These are phyloP conservation scores for Haliclona indistincta DNA, from an alignment of 37 sponge, comb jelly and placozoan genomes.

Conservation along the genomic window DNA sequence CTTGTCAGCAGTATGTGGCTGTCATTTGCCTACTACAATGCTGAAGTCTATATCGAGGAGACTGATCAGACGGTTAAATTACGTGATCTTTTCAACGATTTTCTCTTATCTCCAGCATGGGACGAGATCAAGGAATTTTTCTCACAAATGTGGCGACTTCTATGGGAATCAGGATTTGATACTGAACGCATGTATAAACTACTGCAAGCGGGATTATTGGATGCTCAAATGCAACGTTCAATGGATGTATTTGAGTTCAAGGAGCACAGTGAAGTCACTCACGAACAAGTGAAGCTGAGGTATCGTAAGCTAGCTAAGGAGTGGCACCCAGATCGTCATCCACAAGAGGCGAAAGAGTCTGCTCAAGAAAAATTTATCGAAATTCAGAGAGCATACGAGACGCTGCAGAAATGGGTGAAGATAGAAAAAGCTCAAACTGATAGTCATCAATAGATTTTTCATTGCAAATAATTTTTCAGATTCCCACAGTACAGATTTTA, in stretches of 20 bases:
- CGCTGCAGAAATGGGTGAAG: slow-evolving; percentile 41
- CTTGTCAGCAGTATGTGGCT: slow-evolving; percentile 22
- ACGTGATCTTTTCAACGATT: slow-evolving; percentile 69
- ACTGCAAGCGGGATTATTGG: background rate
- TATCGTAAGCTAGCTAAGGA: slow-evolving; percentile 54
- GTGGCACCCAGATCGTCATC: slow-evolving; percentile 81
- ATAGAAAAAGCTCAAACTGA: too few relatives aligned
- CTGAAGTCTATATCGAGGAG: slow-evolving; percentile 55
- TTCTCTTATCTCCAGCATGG: slow-evolving; percentile 82
- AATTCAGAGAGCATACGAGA: slow-evolving; percentile 78
- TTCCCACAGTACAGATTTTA: too few relatives aligned
- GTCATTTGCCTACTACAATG: slow-evolving; percentile 68
- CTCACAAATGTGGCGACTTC: slow-evolving; percentile 9
- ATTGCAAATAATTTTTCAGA: too few relatives aligned
- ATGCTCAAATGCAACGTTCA: slow-evolving; percentile 36
- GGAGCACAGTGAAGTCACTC: slow-evolving; percentile 20
- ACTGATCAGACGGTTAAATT: slow-evolving; percentile 78
- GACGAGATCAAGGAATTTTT: slow-evolving; percentile 51
- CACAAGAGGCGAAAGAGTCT: slow-evolving; percentile 25
- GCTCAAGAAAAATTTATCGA: slow-evolving; percentile 79
- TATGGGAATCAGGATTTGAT: background rate
- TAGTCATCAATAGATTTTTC: too few relatives aligned
- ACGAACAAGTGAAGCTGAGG: slow-evolving; percentile 46
- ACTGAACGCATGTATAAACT: background rate
- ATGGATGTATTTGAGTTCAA: slow-evolving; percentile 42